Percentiles rank a stretch among this genome's conserved stretches.
phyloP scores from a whole-genome alignment of 2,113 vertebrate genomes.

The Lichenostomus cassidix region DNA sequence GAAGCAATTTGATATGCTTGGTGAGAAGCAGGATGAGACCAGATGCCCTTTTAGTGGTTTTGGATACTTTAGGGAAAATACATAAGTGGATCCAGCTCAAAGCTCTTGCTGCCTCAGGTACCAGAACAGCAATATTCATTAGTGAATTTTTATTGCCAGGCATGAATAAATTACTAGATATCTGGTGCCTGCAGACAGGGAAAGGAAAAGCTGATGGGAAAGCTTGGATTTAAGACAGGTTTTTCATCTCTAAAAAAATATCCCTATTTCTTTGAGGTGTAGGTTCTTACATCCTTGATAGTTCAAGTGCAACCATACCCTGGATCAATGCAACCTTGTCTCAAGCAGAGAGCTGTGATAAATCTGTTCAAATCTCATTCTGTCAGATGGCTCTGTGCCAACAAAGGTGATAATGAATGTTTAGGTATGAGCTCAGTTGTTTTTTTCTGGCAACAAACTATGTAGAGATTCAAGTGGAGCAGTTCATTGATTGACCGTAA shows the following conservation, averaged over 20 bases:
- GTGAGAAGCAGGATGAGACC: neutral
- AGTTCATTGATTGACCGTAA: neutral
- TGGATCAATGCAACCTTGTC: constrained; percentile 33
- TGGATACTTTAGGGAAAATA: neutral
- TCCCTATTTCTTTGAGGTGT: neutral
- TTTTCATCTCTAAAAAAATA: neutral
- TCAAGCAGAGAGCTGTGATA: neutral
- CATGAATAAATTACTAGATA: constrained; percentile 44
- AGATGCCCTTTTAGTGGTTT: neutral
- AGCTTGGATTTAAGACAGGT: constrained; percentile 4
- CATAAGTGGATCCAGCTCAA: neutral
- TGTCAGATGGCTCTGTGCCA: neutral
- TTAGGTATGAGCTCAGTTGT: neutral
- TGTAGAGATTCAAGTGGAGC: neutral
- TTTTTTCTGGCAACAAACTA: neutral
- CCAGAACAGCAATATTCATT: neutral
- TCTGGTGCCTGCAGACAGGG: constrained; percentile 14
- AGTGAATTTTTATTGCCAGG: constrained; percentile 15
- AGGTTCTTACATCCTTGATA: neutral
- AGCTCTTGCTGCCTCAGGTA: neutral
- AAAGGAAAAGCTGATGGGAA: constrained; percentile 12
- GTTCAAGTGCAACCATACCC: neutral
- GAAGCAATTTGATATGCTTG: neutral
- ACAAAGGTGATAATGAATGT: neutral
- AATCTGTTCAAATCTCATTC: constrained; percentile 15